These are phyloP conservation scores for Drosophila prosaltans DNA, from an alignment of 1,140 invertebrate species.

Conservation along the genomic window DNA sequence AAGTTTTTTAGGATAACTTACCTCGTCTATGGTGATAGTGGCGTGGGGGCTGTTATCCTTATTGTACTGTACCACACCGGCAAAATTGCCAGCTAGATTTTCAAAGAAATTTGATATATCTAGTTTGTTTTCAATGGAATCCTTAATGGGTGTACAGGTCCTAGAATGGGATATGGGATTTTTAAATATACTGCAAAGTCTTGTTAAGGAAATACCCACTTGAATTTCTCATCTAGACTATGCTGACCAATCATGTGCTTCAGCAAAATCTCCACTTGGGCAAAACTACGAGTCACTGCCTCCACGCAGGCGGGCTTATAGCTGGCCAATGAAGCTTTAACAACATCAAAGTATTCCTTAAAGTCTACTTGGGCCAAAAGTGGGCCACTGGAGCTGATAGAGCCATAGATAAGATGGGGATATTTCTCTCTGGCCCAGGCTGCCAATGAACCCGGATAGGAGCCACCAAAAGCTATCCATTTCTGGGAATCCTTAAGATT, in stretches of 20 bases:
- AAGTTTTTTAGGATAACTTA: constrained; percentile 1
- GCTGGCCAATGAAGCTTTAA: constrained; percentile 87
- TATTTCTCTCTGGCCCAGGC: constrained; percentile 96
- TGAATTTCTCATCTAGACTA: constrained; percentile 88
- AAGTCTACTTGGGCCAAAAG: constrained; percentile 93
- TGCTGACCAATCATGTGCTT: constrained; percentile 86
- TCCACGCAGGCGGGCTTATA: constrained; percentile 86
- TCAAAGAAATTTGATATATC: constrained; percentile 93
- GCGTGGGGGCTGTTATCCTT: constrained; percentile 93
- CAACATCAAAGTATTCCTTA: constrained; percentile 90
- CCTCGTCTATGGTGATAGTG: constrained; percentile 91
- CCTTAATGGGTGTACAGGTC: constrained; percentile 90
- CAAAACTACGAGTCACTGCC: constrained; percentile 86
- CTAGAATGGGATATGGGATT: constrained; percentile 82
- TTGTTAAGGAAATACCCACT: constrained; percentile 83
- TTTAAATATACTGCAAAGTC: neutral
- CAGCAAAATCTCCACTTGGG: constrained; percentile 87
- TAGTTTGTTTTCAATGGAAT: constrained; percentile 85
- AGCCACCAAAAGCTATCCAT: constrained; percentile 97
- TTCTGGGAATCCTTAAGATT: constrained; percentile 87
- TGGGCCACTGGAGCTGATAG: constrained; percentile 95
- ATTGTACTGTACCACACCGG: constrained; percentile 96
- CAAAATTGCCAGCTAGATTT: constrained; percentile 92
- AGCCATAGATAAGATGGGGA: constrained; percentile 92
- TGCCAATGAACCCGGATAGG: constrained; percentile 94